Evolutionary conservation across 2,797 vertebrate genomes (phyloP), one percentile per base, ranked within the genome.

Genomic region (Semaprochilodus insignis): DNA sequence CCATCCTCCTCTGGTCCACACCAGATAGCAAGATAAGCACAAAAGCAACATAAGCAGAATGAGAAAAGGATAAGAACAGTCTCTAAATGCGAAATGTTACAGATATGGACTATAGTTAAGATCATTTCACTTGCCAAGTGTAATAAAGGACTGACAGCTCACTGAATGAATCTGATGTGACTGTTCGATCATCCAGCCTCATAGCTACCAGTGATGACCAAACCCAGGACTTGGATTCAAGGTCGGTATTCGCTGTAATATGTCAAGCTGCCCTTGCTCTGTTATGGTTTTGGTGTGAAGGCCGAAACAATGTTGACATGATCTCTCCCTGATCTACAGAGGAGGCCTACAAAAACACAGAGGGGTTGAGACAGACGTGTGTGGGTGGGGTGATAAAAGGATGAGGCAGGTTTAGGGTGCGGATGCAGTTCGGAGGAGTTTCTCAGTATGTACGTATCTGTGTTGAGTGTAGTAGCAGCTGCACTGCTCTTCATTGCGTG

Each of bases 401-500:
- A 63, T 66, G 23, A 11, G 74, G 48, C 48, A 59, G 59, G 87
- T 86, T 48, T 17, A 31, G 52, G 81, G n/a, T 85, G 71, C 71
- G n/a, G 48, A 67, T 62, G 52, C 27, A 70, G 48, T n/a, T 55
- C 70, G 48, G 16, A 70, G 79, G 74, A 80, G 23, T 72, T 76
- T 86, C 36, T 31, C 90, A 91, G 88, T 55, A 65, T 89, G 77
- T 91, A 87, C 62, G 78, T 91, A 65, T 85, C 90, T 36, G 4
- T 80, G 55, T 60, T 93, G 72, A 87, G 77, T 79, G 81, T 87
- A 10, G 93, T 87, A 86, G 87, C 86, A 75, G 78, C 87, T 21
- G 25, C 91, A 8, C 13, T 95, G 14, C 66, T 93, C 52, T 14
- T 93, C 3, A 25, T 93, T 27, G 80, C 95, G 44, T 66, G 91